Evolutionary conservation across 2,888 invertebrate species (phyloP).

Genomic region (Nineta flava): DNA sequence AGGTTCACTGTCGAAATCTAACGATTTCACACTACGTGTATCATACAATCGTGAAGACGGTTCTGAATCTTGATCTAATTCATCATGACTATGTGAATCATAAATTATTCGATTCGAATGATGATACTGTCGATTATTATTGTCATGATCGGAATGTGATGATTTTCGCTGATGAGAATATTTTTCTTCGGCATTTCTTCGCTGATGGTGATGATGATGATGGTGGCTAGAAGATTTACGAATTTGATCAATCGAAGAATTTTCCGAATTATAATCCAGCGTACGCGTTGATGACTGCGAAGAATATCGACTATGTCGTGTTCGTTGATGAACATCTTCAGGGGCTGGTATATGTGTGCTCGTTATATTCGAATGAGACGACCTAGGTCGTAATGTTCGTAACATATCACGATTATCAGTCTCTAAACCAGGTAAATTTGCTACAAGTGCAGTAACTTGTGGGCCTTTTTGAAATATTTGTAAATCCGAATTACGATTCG

Average conservation of each 20-base stretch:
- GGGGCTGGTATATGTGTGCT: slow-evolving; percentile 28
- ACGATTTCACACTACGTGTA: slow-evolving; percentile 49
- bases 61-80: slow-evolving; percentile 29
- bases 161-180: slow-evolving; percentile 32
- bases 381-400: slow-evolving; percentile 34
- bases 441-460: slow-evolving; percentile 54
- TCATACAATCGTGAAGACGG: slow-evolving; percentile 22
- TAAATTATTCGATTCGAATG: slow-evolving; percentile 23
- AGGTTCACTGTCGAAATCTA: slow-evolving; percentile 65
- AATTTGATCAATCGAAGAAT: slow-evolving; percentile 37
- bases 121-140: slow-evolving; percentile 21
- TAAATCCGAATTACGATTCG: slow-evolving; percentile 5
- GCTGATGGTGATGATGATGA: slow-evolving; percentile 13
- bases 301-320: slow-evolving; percentile 12
- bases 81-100: slow-evolving; percentile 29
- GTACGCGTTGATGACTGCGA: slow-evolving; percentile 27
- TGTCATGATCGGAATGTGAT: slow-evolving; percentile 39
- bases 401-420: slow-evolving; percentile 24
- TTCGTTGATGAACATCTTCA: slow-evolving; percentile 17
- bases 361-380: slow-evolving; percentile 39
- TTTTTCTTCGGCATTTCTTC: slow-evolving; percentile 15
- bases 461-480: slow-evolving; percentile 24
- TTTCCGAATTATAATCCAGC: slow-evolving; percentile 40
- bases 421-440: slow-evolving; percentile 41
- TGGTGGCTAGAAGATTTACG: slow-evolving; percentile 6